Percentiles rank a stretch among this genome's conserved stretches.
Conservation (phyloP, 2,888 invertebrate genomes). For the Leptogaster cylindrica region DNA sequence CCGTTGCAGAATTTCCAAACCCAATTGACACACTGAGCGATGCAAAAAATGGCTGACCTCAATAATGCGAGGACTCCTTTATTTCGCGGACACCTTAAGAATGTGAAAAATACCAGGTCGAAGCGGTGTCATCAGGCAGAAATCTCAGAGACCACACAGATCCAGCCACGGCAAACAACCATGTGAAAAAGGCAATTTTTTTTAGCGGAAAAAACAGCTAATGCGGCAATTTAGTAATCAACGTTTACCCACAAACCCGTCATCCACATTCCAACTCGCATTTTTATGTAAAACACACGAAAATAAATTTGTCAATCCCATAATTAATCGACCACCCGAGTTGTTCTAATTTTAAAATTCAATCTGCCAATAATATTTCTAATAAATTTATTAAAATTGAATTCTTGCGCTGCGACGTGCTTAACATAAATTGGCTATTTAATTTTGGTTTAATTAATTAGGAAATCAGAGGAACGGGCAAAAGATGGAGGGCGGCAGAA, state of each 20-base stretch:
- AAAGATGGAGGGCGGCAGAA: background rate
- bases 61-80: constrained; percentile 13
- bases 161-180: background rate
- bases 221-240: constrained; percentile 36
- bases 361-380: constrained; percentile 33
- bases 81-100: constrained; percentile 16
- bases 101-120: constrained; percentile 11
- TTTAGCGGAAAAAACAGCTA: constrained; percentile 14
- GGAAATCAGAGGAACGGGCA: constrained; percentile 3
- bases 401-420: constrained; percentile 17
- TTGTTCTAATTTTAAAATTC: constrained; percentile 43
- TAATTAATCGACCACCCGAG: constrained; percentile 48
- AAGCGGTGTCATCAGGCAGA: constrained; percentile 13
- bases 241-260: constrained; percentile 35
- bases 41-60: constrained; percentile 23
- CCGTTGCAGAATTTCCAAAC: background rate
- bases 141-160: constrained; percentile 33
- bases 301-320: constrained; percentile 47
- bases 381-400: constrained; percentile 44
- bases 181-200: background rate
- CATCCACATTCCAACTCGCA: constrained; percentile 42
- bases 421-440: constrained; percentile 42
- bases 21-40: background rate
- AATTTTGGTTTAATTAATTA: constrained; percentile 38
- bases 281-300: constrained; percentile 42